Percentiles rank a stretch among this genome's conserved stretches.
These are phyloP conservation scores for Leptosomus discolor DNA, from an alignment of 2,113 vertebrate species.

Conservation along the genomic window DNA sequence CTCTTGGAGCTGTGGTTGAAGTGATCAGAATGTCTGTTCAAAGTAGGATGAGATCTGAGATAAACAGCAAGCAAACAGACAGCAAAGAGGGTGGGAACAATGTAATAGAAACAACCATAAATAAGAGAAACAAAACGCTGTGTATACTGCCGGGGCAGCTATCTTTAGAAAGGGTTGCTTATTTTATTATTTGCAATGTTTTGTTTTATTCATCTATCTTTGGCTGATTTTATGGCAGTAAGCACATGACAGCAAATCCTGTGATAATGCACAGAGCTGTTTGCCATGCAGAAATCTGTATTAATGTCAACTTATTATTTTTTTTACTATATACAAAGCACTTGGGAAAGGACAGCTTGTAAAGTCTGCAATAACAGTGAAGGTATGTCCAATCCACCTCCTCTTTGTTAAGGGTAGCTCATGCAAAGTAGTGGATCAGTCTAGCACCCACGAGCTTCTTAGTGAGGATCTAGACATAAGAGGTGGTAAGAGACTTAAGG, in stretches of 20 bases:
- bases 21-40: neutral
- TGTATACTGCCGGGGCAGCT: neutral
- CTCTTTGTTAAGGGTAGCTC: neutral
- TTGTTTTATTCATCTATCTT: neutral
- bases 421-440: neutral
- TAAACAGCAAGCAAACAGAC: neutral
- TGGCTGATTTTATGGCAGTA: neutral
- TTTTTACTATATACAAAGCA: neutral
- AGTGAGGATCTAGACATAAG: neutral
- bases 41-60: neutral
- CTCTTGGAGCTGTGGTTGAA: neutral
- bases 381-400: neutral
- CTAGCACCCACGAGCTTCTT: fast-evolving
- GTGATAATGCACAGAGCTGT: neutral
- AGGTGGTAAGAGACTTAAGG: neutral
- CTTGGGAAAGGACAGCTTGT: neutral
- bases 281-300: neutral
- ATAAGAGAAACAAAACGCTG: neutral
- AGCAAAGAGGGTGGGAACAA: neutral
- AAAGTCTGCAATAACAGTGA: neutral
- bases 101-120: neutral
- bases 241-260: neutral
- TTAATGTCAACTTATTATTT: neutral
- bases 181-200: neutral
- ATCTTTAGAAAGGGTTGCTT: neutral